A percentile compares a stretch with the other conserved stretches of the same genome.
phyloP scores from a whole-genome alignment of 2,888 invertebrate species.

The Ennomos erosarius region DNA sequence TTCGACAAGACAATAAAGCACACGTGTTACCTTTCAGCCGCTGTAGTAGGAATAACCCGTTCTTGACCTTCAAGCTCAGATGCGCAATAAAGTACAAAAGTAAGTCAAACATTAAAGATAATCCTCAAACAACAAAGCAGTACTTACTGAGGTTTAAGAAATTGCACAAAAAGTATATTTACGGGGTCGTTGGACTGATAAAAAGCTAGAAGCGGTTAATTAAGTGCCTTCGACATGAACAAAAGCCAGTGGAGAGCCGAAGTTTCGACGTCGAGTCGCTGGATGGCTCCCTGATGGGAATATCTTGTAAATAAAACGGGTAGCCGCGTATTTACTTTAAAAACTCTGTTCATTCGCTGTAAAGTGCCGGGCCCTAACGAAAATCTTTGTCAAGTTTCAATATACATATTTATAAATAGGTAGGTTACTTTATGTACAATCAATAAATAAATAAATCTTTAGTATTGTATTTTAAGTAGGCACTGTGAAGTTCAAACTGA shows the following conservation, averaged over 20 bases:
- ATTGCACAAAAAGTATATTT: constrained; percentile 11
- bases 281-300: constrained; percentile 22
- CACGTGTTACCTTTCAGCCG: not conserved
- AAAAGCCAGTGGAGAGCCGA: constrained; percentile 38
- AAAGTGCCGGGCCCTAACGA: not conserved
- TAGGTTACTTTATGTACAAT: too few species aligned
- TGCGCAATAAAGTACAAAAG: not conserved
- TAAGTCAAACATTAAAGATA: not conserved
- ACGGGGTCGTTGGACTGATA: constrained; percentile 37
- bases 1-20: constrained; percentile 8
- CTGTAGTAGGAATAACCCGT: constrained; percentile 7
- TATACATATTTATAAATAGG: too few species aligned
- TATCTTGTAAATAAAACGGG: constrained; percentile 31
- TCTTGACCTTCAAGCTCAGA: constrained; percentile 9
- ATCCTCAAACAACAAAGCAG: constrained; percentile 2
- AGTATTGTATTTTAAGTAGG: not conserved
- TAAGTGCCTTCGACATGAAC: constrained; percentile 43
- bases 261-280: constrained; percentile 30
- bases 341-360: constrained; percentile 15
- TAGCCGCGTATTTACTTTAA: constrained; percentile 25
- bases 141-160: constrained; percentile 2
- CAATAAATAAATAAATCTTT: too few species aligned
- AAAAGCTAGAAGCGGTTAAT: constrained; percentile 40
- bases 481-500: not conserved
- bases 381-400: not conserved